These are phyloP conservation scores for Oscheius myriophilus DNA, from an alignment of 2,888 invertebrate genomes.

Conservation along the genomic window DNA sequence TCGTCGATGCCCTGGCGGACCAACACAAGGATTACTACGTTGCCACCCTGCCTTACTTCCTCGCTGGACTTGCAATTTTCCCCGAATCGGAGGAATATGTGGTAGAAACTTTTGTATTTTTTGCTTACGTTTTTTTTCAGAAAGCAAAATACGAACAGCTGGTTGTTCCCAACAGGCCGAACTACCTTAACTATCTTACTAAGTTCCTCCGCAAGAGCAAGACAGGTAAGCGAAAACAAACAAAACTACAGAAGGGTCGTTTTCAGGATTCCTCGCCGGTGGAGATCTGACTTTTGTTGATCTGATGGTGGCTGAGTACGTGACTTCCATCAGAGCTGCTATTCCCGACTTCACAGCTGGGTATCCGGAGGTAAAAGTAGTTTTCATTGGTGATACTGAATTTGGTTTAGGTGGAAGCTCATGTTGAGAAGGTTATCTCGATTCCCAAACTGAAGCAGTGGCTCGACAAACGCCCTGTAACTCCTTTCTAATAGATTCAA, in stretches of 20 bases:
- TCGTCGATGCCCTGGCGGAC: slow-evolving; percentile 46
- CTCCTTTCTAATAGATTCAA: slow-evolving; percentile 28
- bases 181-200: slow-evolving; percentile 35
- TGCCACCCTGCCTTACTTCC: slow-evolving; percentile 37
- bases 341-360: slow-evolving; percentile 3
- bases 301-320: slow-evolving; percentile 30
- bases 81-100: slow-evolving; percentile 4
- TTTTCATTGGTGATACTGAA: too few relatives aligned
- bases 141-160: neutral
- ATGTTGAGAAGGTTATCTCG: slow-evolving; percentile 12
- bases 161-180: slow-evolving; percentile 35
- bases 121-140: too few relatives aligned
- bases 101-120: too few relatives aligned
- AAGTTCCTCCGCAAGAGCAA: slow-evolving; percentile 39
- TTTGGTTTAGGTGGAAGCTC: slow-evolving; percentile 10
- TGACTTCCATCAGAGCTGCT: slow-evolving; percentile 9
- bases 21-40: slow-evolving; percentile 48
- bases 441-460: slow-evolving; percentile 29
- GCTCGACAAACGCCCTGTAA: slow-evolving; percentile 20
- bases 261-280: slow-evolving; percentile 20
- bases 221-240: too few relatives aligned
- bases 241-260: too few relatives aligned
- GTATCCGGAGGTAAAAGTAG: slow-evolving; percentile 19
- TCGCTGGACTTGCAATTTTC: slow-evolving; percentile 33
- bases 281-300: slow-evolving; percentile 30